A percentile compares a stretch with the other conserved stretches of the same genome.
phyloP scores from a whole-genome alignment of 2,797 vertebrate genomes.

The Leptoclinus maculatus region DNA sequence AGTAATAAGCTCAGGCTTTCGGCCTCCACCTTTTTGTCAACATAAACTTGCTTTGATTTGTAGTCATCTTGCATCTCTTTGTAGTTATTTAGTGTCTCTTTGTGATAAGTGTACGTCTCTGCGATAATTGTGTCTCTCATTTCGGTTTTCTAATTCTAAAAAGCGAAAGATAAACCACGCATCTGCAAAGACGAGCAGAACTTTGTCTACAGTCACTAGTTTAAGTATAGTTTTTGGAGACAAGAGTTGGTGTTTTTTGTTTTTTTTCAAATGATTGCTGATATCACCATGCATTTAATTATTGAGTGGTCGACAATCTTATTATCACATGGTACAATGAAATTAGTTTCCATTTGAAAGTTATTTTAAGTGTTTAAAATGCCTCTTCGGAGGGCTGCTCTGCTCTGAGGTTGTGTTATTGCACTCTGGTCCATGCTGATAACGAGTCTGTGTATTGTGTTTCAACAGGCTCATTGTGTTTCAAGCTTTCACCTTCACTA shows the following conservation, averaged over 20 bases:
- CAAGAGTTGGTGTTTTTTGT: too few species aligned
- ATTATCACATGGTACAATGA: not conserved
- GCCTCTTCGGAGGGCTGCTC: not conserved
- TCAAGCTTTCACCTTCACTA: constrained; percentile 42
- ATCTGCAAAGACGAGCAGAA: not conserved
- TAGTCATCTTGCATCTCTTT: too few species aligned
- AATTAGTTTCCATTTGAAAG: not conserved
- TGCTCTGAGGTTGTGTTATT: not conserved
- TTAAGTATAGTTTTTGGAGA: too few species aligned
- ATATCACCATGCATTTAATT: not conserved
- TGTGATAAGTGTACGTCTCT: too few species aligned
- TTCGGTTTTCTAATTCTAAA: not conserved
- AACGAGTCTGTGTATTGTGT: constrained; percentile 37
- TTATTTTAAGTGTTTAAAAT: not conserved
- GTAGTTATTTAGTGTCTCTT: not conserved
- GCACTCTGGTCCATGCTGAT: constrained; percentile 47
- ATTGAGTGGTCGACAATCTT: not conserved
- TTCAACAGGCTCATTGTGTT: constrained; percentile 49
- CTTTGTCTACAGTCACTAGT: not conserved
- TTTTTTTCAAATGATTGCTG: not conserved
- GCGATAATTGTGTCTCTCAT: too few species aligned
- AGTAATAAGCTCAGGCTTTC: too few species aligned
- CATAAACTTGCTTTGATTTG: too few species aligned
- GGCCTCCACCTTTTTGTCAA: too few species aligned
- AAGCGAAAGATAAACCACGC: not conserved